Evolutionary conservation across 2,888 invertebrate genomes (phyloP), one percentile per base, ranked within the genome.

Genomic region (Caenorhabditis uteleia): DNA sequence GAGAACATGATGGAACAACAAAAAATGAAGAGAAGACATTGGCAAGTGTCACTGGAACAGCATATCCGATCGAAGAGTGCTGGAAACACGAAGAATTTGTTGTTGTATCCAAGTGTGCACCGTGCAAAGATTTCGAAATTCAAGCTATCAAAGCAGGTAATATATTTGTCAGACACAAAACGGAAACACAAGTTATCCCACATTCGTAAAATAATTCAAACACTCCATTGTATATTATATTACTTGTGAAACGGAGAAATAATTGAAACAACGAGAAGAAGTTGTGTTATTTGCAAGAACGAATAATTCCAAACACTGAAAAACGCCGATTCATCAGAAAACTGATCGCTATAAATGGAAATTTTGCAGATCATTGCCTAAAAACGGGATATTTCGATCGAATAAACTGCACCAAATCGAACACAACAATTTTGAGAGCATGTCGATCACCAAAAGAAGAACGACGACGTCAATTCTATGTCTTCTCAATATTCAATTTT

Each of bases 91-190:
- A 73, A 46, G 33, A 56, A 34, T 54, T 51, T 14, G 42, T 53
- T 26, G 48, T 72, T 8, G 29, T 67, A 25, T 42, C 54, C 0
- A 38, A 57, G 29, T 73, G 72, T 33, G 20, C 50, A 0, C 56
- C 58, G 5, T 73, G 72, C 27, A 68, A 60, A 20, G 72, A 73
- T 5, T 73, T 73, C 45, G 72, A 73, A 21, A 47, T 69, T 12
- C 64, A 62, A 26, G 72, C 72, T 8, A 58, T 73, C 16, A 73
- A 73, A 62, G 57, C 69, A 3, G 57, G 72, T 73, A 40, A 50
- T 50, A 25, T 0, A 5, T 20, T 43, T 16, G 4, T 34, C 12
- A 6, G n/a, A n/a, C n/a, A n/a, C n/a, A n/a, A n/a, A n/a, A n/a
- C n/a, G n/a, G n/a, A n/a, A n/a, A n/a, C n/a, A n/a, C n/a, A n/a